A percentile compares a stretch with the other conserved stretches of the same genome.
Conservation (phyloP, 30 jellyfish, hydroid and myxozoan species). For the Hydra vulgaris region DNA sequence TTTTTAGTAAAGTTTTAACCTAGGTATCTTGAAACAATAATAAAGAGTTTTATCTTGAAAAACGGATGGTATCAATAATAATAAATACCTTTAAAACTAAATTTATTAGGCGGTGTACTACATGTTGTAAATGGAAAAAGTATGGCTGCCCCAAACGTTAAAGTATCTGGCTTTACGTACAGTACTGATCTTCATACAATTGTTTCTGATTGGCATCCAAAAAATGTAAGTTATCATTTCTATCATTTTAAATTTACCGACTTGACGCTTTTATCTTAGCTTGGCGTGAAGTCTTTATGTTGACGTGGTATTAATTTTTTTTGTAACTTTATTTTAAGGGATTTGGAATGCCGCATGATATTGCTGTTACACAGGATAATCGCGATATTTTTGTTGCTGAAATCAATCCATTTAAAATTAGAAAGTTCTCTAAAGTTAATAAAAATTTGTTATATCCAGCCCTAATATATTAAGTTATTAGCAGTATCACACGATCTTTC, state of each 20-base stretch:
- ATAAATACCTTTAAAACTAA: too few species aligned
- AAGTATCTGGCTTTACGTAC: constrained; percentile 17
- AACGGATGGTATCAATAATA: too few species aligned
- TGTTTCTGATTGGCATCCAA: constrained; percentile 14
- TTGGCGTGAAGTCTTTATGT: too few species aligned
- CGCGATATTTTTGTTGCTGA: constrained; percentile 62
- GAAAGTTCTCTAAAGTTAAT: background rate
- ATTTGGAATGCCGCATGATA: constrained; percentile 70
- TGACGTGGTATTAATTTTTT: too few species aligned
- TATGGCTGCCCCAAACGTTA: background rate
- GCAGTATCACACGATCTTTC: too few species aligned
- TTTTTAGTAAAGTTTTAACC: too few species aligned
- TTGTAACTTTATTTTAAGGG: constrained; percentile 35
- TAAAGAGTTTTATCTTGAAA: too few species aligned
- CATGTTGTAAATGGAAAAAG: constrained; percentile 55
- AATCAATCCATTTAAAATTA: constrained; percentile 49
- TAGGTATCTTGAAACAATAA: too few species aligned
- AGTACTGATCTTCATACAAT: constrained; percentile 4
- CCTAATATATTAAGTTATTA: too few species aligned
- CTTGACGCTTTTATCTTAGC: too few species aligned
- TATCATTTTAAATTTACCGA: constrained; percentile 1
- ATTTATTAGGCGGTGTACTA: constrained; percentile 38
- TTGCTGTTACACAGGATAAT: constrained; percentile 55
- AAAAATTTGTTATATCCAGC: background rate
- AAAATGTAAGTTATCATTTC: constrained; percentile 1